These are phyloP conservation scores for Amphimedon queenslandica DNA, from an alignment of 37 sponge, comb jelly and placozoan genomes.

Conservation along the genomic window DNA sequence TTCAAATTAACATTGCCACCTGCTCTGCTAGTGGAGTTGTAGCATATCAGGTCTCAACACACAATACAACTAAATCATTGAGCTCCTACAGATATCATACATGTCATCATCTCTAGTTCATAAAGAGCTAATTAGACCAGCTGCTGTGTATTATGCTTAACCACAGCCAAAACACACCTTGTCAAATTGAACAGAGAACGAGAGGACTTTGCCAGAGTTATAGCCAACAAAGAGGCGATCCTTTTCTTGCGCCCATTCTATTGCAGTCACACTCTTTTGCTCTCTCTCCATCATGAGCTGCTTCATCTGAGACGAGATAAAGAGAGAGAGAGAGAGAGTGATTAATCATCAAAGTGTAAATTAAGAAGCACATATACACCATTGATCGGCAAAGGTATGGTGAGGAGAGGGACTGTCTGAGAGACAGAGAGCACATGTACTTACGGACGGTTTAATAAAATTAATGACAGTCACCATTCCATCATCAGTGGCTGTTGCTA, in stretches of 20 bases:
- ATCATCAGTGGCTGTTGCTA: slow-evolving; percentile 35
- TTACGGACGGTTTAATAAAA: slow-evolving; percentile 21
- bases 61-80: no score
- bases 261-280: slow-evolving; percentile 20
- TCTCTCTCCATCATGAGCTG: slow-evolving; percentile 29
- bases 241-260: slow-evolving; percentile 46
- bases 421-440: background rate
- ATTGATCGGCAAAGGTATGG: no score
- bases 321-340: no score
- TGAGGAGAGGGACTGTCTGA: no score
- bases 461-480: slow-evolving; percentile 31
- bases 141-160: background rate
- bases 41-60: no score
- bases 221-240: slow-evolving; percentile 54
- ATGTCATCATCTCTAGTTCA: background rate
- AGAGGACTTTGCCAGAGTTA: slow-evolving; percentile 48
- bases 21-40: no score
- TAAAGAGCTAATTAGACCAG: background rate
- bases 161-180: no score
- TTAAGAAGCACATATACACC: no score
- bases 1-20: no score
- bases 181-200: slow-evolving; percentile 12
- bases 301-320: no score
- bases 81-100: no score
- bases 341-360: no score